These are phyloP conservation scores for Hemaris fuciformis DNA, from an alignment of 2,888 invertebrate species.

Conservation along the genomic window DNA sequence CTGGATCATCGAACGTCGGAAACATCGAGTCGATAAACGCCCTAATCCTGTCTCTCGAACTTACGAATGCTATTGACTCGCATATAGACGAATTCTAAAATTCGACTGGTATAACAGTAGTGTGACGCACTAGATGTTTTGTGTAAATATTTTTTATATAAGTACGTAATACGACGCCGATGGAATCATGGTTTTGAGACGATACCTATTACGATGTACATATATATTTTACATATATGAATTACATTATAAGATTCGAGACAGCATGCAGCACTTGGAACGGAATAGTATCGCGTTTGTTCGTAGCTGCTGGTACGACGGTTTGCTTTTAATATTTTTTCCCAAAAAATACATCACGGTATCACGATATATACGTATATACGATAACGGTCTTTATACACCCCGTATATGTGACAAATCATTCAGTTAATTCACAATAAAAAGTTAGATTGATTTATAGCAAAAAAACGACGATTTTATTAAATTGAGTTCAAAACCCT, in stretches of 20 bases:
- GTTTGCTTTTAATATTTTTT: not conserved
- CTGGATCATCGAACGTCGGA: not conserved
- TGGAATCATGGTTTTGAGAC: slow-evolving; percentile 49
- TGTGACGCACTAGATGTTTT: slow-evolving; percentile 41
- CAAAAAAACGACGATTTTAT: too few relatives aligned
- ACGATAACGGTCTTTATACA: too few relatives aligned
- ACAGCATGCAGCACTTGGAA: slow-evolving; percentile 29
- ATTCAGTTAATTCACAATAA: too few relatives aligned
- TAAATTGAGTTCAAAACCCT: not conserved
- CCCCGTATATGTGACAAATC: too few relatives aligned
- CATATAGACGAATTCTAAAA: slow-evolving; percentile 60
- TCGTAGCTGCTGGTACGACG: slow-evolving; percentile 26
- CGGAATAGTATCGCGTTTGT: slow-evolving; percentile 37
- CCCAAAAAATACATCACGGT: too few relatives aligned
- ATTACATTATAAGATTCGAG: slow-evolving; percentile 21
- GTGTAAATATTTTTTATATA: slow-evolving; percentile 64
- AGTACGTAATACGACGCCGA: slow-evolving; percentile 40
- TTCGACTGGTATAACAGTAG: slow-evolving; percentile 57
- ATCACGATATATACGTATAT: too few relatives aligned
- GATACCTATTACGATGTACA: slow-evolving; percentile 44
- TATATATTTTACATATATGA: slow-evolving; percentile 36
- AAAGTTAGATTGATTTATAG: too few relatives aligned
- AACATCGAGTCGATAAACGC: slow-evolving; percentile 1
- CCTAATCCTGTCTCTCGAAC: not conserved
- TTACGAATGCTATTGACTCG: slow-evolving; percentile 46